phyloP scores from a whole-genome alignment of 2,888 invertebrate species.

The Allolobophora icterica region DNA sequence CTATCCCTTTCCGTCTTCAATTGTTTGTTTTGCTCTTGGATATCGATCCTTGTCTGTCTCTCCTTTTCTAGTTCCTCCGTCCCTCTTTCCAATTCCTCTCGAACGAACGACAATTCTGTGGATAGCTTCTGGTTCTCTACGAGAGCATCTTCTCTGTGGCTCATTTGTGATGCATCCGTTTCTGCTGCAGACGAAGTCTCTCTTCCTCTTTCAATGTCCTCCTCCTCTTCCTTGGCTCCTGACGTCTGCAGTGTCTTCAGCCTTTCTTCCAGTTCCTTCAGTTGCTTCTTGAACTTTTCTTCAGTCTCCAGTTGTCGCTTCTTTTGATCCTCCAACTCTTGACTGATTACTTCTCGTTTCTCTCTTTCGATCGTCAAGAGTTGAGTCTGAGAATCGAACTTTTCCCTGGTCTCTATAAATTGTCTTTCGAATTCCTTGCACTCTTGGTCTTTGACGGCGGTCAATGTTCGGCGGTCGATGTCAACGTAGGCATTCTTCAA shows the following conservation, averaged over 20 bases:
- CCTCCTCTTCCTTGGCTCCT: not conserved
- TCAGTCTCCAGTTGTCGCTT: not conserved
- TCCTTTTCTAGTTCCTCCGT: not conserved
- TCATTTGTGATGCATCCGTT: not conserved
- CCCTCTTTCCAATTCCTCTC: not conserved
- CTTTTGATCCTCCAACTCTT: not conserved
- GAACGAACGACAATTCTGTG: not conserved
- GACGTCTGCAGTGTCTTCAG: not conserved
- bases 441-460: not conserved
- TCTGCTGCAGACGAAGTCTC: not conserved
- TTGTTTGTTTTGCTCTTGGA: not conserved
- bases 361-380: not conserved
- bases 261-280: not conserved
- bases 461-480: not conserved
- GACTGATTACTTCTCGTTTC: not conserved
- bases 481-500: not conserved
- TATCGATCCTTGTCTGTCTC: not conserved
- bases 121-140: not conserved
- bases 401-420: not conserved
- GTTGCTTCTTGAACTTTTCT: not conserved
- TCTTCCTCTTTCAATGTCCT: not conserved
- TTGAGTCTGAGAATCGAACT: not conserved
- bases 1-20: not conserved
- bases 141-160: not conserved
- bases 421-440: not conserved